phyloP scores from a whole-genome alignment of 2,797 vertebrate genomes.

The Hyperoplus immaculatus region DNA sequence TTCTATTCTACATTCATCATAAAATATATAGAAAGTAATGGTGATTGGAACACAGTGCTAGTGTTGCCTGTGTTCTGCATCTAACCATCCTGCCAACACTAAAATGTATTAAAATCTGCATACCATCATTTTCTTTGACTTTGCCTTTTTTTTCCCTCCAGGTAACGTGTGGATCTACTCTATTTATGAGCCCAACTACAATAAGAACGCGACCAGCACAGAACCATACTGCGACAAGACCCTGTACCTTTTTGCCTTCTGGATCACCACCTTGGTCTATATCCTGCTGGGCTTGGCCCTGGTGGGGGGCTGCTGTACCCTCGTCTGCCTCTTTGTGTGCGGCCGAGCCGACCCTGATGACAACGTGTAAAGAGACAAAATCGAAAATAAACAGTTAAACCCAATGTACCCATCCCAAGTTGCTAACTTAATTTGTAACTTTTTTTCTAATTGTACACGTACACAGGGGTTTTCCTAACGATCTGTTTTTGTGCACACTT shows the following conservation, averaged over 20 bases:
- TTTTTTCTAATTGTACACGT: too few relatives aligned
- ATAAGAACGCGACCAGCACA: neutral
- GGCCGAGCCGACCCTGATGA: slow-evolving; percentile 2
- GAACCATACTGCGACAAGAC: slow-evolving; percentile 6
- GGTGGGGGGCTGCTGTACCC: neutral
- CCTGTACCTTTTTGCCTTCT: slow-evolving; percentile 18
- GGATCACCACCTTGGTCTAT: slow-evolving; percentile 13
- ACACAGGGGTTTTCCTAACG: too few relatives aligned
- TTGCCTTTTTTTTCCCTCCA: slow-evolving; percentile 16
- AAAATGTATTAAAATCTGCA: neutral
- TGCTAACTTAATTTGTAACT: too few relatives aligned
- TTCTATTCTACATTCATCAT: too few relatives aligned
- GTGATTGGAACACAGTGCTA: too few relatives aligned
- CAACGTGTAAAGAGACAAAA: neutral
- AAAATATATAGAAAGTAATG: too few relatives aligned
- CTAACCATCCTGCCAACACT: neutral
- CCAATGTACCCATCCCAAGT: too few relatives aligned
- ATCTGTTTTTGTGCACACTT: too few relatives aligned
- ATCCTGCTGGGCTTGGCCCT: neutral
- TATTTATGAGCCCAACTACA: slow-evolving; percentile 30
- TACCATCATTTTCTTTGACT: neutral
- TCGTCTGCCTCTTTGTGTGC: neutral
- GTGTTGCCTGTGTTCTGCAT: too few relatives aligned
- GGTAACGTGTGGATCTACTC: slow-evolving; percentile 83
- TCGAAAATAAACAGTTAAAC: too few relatives aligned